Conservation (phyloP, 2,113 vertebrate species). For the Sorex fumeus region DNA sequence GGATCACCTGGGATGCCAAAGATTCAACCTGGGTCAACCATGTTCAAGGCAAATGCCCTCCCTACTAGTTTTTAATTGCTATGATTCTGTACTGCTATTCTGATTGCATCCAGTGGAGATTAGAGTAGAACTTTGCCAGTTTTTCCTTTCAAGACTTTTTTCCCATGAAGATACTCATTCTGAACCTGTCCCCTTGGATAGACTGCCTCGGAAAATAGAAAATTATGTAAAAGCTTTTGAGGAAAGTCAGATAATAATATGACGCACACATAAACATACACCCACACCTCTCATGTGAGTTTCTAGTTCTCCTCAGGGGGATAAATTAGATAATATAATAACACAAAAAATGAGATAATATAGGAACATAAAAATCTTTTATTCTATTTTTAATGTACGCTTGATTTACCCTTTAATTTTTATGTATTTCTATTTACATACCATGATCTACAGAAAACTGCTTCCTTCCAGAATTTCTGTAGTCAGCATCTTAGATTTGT, state of each 20-base stretch:
- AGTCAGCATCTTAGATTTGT: not conserved
- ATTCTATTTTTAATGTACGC: slow-evolving; percentile 28
- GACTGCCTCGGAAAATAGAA: too few relatives aligned
- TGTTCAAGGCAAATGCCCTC: not conserved
- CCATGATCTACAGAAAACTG: not conserved
- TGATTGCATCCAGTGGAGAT: not conserved
- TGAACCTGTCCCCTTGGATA: not conserved
- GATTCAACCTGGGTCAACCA: too few relatives aligned
- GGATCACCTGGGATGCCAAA: too few relatives aligned
- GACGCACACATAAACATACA: not conserved
- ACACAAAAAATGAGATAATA: not conserved
- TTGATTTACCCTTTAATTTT: slow-evolving; percentile 46
- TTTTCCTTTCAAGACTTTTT: not conserved
- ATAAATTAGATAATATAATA: not conserved
- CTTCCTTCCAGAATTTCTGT: not conserved
- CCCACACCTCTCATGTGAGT: not conserved
- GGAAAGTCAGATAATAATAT: not conserved
- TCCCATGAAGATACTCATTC: slow-evolving; percentile 1
- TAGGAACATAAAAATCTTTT: slow-evolving; percentile 25
- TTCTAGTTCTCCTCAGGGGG: not conserved
- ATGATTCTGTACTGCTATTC: not conserved
- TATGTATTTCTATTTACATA: not conserved
- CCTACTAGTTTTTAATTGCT: not conserved
- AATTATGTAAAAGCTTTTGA: slow-evolving; percentile 24
- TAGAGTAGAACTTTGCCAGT: not conserved